phyloP scores from a whole-genome alignment of 2,888 invertebrate genomes.

The Sinohyriopsis cumingii region DNA sequence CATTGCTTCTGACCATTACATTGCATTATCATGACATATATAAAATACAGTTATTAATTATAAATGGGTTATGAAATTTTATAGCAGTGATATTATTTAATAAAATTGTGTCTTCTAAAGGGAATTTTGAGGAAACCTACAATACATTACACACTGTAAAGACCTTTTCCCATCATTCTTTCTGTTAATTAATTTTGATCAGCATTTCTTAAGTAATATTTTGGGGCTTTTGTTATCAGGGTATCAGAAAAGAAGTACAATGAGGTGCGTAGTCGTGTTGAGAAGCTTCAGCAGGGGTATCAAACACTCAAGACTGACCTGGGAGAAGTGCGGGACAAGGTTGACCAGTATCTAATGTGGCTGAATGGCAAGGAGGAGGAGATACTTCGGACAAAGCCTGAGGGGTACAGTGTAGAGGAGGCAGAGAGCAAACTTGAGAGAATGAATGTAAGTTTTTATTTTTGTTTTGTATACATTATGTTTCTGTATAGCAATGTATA shows the following conservation, averaged over 20 bases:
- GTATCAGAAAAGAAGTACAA: slow-evolving; percentile 49
- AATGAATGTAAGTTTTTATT: slow-evolving; percentile 74
- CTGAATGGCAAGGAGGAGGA: slow-evolving; percentile 49
- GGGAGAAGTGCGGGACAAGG: slow-evolving; percentile 53
- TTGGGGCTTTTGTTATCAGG: slow-evolving; percentile 26
- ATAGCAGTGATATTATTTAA: background rate
- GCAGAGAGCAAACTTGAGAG: slow-evolving; percentile 47
- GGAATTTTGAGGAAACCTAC: no score
- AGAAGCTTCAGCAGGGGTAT: slow-evolving; percentile 43
- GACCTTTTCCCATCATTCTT: no score
- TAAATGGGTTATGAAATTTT: slow-evolving; percentile 4
- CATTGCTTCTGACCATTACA: no score
- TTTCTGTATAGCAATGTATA: background rate
- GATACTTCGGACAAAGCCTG: slow-evolving; percentile 33
- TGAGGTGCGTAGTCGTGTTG: slow-evolving; percentile 41
- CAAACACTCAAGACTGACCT: slow-evolving; percentile 47
- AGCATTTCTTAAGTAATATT: background rate
- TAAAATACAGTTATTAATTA: slow-evolving; percentile 2
- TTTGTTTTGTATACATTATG: background rate
- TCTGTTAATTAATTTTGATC: background rate
- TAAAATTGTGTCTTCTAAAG: no score
- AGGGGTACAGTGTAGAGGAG: slow-evolving; percentile 44
- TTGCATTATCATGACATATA: no score
- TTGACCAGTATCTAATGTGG: slow-evolving; percentile 60
- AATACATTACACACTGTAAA: no score